phyloP scores from a whole-genome alignment of 1,140 invertebrate genomes.

The Anastrepha obliqua region DNA sequence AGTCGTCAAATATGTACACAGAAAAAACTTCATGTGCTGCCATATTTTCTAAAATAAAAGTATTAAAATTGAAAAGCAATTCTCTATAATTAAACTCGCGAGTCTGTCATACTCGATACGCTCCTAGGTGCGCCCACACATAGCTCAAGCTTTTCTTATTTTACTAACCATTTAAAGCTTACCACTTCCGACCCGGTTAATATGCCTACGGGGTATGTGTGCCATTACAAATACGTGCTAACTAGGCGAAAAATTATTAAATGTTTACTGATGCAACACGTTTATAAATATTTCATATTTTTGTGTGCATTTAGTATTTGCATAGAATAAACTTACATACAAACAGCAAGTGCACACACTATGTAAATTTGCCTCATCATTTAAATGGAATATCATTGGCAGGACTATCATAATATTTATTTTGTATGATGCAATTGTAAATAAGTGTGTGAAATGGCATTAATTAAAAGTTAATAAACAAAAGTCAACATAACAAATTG shows the following conservation, averaged over 20 bases:
- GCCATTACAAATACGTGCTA: background rate
- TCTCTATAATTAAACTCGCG: too few species aligned
- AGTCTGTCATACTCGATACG: too few species aligned
- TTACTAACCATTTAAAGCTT: too few species aligned
- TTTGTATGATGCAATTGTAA: slow-evolving; percentile 18
- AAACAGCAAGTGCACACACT: background rate
- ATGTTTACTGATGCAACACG: slow-evolving; percentile 14
- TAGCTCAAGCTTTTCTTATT: too few species aligned
- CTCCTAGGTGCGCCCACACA: too few species aligned
- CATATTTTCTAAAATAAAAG: too few species aligned
- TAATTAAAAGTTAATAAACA: slow-evolving; percentile 52
- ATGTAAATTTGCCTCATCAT: background rate
- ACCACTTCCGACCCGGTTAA: too few species aligned
- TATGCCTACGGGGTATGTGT: background rate
- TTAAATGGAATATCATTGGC: slow-evolving; percentile 45
- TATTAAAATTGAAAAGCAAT: too few species aligned
- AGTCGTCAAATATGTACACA: too few species aligned
- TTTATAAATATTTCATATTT: slow-evolving; percentile 26
- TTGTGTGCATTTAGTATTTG: background rate
- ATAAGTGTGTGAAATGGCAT: slow-evolving; percentile 10
- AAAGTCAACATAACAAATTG: slow-evolving; percentile 41
- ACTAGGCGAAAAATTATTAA: slow-evolving; percentile 9
- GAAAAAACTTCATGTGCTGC: too few species aligned
- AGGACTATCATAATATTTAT: slow-evolving; percentile 40
- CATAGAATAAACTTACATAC: background rate